phyloP scores from a whole-genome alignment of 2,888 invertebrate genomes.

The Eupithecia dodoneata region DNA sequence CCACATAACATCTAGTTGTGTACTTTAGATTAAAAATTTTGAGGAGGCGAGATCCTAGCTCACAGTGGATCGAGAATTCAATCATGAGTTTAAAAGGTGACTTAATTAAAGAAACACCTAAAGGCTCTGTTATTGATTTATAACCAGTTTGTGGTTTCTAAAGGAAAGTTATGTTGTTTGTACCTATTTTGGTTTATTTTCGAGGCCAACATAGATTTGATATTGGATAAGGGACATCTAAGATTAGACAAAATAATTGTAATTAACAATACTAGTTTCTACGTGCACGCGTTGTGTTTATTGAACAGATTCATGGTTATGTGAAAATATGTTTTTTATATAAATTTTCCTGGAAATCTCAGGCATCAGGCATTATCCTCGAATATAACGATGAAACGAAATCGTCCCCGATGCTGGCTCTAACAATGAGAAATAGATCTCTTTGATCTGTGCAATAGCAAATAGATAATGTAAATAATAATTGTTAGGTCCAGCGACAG shows the following conservation, averaged over 20 bases:
- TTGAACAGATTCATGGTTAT: too few relatives aligned
- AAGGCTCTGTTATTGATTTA: background rate
- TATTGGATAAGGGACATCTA: background rate
- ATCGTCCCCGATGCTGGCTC: background rate
- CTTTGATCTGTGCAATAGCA: background rate
- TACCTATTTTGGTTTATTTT: background rate
- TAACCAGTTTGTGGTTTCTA: slow-evolving; percentile 11
- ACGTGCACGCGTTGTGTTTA: too few relatives aligned
- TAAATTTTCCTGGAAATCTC: background rate
- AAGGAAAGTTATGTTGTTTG: background rate
- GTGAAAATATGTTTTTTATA: background rate
- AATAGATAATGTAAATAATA: background rate
- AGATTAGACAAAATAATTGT: background rate
- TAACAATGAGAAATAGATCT: background rate
- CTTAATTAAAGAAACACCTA: slow-evolving; percentile 9
- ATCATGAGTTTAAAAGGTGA: background rate
- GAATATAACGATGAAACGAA: background rate
- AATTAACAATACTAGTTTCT: too few relatives aligned
- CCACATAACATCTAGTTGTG: background rate
- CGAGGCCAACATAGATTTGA: background rate
- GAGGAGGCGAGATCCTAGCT: background rate
- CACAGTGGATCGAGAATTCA: background rate
- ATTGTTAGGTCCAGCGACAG: background rate
- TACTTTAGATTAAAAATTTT: background rate
- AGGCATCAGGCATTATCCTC: background rate